Conservation (phyloP, 2,113 vertebrate genomes). For the Nothoprocta perdicaria region DNA sequence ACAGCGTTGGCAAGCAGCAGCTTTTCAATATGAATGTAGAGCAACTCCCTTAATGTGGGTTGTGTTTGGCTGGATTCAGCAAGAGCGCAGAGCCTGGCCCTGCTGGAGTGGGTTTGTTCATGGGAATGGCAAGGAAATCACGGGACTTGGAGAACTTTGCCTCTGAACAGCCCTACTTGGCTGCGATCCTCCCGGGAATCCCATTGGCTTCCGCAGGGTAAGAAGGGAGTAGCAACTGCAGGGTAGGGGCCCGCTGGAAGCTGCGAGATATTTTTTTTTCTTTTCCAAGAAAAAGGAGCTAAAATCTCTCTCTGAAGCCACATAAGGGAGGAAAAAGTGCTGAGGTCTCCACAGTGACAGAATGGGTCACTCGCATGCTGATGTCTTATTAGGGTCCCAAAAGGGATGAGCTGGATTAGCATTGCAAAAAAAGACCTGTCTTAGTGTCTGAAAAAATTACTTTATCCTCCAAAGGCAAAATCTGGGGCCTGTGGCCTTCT, state of each 20-base stretch:
- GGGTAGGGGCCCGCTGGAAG: not conserved
- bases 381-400: not conserved
- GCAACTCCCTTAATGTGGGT: constrained; percentile 60
- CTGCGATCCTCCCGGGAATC: constrained; percentile 10
- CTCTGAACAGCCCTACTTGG: constrained; percentile 36
- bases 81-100: constrained; percentile 7
- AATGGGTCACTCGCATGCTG: not conserved
- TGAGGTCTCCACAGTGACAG: not conserved
- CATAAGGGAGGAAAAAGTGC: not conserved
- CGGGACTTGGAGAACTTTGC: constrained; percentile 39
- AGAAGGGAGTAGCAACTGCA: constrained; percentile 16
- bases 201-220: not conserved
- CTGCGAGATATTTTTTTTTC: not conserved
- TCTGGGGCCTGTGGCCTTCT: not conserved
- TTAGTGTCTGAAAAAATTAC: not conserved
- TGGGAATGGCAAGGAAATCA: constrained; percentile 55
- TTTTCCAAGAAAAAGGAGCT: accelerated
- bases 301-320: not conserved
- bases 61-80: constrained; percentile 40
- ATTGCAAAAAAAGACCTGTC: not conserved
- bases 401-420: not conserved
- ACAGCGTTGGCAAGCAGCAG: not conserved
- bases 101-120: constrained; percentile 14
- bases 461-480: not conserved
- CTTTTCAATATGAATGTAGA: constrained; percentile 61